These are phyloP conservation scores for Cydia fagiglandana DNA, from an alignment of 1,140 invertebrate species.

Conservation along the genomic window DNA sequence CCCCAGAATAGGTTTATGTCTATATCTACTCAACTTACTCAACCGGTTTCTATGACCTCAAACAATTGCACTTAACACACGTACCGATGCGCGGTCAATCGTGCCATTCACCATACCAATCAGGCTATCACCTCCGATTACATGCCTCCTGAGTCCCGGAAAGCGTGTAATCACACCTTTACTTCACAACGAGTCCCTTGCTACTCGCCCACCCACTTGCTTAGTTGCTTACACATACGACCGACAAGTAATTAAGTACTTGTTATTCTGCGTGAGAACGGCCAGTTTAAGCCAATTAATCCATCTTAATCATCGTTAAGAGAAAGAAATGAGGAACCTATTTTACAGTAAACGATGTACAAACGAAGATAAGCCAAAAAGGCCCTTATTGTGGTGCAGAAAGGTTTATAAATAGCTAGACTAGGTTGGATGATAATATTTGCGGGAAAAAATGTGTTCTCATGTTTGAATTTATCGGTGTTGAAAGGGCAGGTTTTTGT, in stretches of 20 bases:
- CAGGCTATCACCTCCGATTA: conserved; percentile 1
- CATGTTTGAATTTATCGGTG: neutral
- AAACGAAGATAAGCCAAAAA: neutral
- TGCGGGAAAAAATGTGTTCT: neutral
- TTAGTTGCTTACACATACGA: conserved; percentile 20
- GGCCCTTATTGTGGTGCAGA: neutral
- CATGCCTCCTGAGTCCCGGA: neutral
- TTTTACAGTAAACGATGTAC: neutral
- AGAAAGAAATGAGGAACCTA: conserved; percentile 2
- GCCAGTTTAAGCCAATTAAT: conserved; percentile 9
- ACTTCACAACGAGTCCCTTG: conserved; percentile 4
- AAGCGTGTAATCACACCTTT: conserved; percentile 24
- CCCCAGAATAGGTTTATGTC: neutral
- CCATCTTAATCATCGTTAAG: neutral
- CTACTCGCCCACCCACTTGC: conserved; percentile 10
- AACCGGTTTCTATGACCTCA: conserved; percentile 22
- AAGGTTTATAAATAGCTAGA: neutral
- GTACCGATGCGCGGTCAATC: conserved; percentile 20
- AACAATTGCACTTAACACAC: neutral
- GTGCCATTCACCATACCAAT: neutral
- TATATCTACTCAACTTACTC: neutral
- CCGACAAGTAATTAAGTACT: conserved; percentile 19
- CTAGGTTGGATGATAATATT: neutral
- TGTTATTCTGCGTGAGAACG: conserved; percentile 5
- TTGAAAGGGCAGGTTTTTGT: neutral